Evolutionary conservation across 2,888 invertebrate species (phyloP), one percentile per base, ranked within the genome.

Genomic region (Blomia tropicalis): DNA sequence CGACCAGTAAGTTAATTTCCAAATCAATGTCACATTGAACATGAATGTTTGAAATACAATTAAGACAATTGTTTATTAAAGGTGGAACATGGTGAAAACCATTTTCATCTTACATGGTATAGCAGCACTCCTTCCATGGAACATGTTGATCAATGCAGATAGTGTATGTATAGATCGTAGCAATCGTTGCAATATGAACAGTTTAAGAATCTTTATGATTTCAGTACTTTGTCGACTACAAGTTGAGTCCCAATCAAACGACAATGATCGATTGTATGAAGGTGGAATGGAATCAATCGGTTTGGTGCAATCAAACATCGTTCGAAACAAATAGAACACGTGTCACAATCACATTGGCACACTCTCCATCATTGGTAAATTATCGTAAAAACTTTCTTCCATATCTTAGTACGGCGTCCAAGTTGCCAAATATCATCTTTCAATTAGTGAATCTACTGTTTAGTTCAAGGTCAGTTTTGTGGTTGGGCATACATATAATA

Each of bases 71-170:
- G 51, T 47, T 47, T 19, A 19, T 7, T 27, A 14, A 14, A 56
- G 56, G 23, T 56, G 36, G 31, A 27, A 31, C 17, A 2, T 56
- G 19, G 29, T 56, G 2, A n/a, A 56, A 25, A 56, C 29, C 29
- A 91, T 90, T 64, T 81, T 96, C 72, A 69, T 95, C 68, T 78
- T 95, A 58, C 93, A 96, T 75, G 98, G 96, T 4, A 80, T 98
- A 67, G 96, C 95, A 47, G 85, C 87, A 0, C 79, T 87, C 65
- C 90, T 91, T 78, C 90, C 96, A 17, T 98, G 96, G 96, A 98
- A 98, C 76, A 93, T 95, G 92, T 95, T 98, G 75, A 93, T 98
- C 73, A 98, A 87, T 66, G 92, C 93, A 36, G 85, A 86, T 75
- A 73, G 75, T 69, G 86, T 86, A 77, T 80, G 82, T 77, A 23